A percentile compares a stretch with the other conserved stretches of the same genome.
Conservation (phyloP, 2,888 invertebrate genomes). For the Tanytarsus gracilentus region DNA sequence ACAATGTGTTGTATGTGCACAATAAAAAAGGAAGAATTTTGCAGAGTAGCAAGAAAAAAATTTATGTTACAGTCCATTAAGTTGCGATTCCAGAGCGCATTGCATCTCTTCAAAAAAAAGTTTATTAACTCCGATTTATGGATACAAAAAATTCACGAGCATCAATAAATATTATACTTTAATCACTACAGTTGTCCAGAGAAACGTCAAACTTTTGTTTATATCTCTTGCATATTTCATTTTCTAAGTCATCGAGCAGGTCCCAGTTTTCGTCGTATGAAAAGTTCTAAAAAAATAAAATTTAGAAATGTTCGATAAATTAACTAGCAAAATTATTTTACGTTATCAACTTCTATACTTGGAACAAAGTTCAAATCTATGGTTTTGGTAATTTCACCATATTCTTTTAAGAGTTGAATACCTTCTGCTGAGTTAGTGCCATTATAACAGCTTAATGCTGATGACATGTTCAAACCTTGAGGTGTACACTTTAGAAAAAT, state of each 20-base stretch:
- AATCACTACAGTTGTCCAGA: neutral
- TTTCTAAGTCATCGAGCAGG: neutral
- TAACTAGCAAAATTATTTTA: slow-evolving; percentile 32
- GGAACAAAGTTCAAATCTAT: slow-evolving; percentile 39
- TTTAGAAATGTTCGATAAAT: neutral
- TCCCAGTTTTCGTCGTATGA: slow-evolving; percentile 16
- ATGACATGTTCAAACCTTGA: neutral
- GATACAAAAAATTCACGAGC: neutral
- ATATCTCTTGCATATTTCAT: slow-evolving; percentile 9
- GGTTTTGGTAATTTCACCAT: slow-evolving; percentile 36
- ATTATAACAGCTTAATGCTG: slow-evolving; percentile 8
- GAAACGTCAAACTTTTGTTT: neutral
- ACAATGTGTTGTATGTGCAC: too few relatives aligned
- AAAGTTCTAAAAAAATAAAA: slow-evolving; percentile 5
- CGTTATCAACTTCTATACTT: slow-evolving; percentile 38
- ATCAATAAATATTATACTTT: neutral
- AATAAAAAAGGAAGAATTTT: too few relatives aligned
- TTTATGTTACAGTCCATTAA: neutral
- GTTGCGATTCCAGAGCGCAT: neutral
- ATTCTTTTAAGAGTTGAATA: slow-evolving; percentile 36
- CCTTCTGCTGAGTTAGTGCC: slow-evolving; percentile 32
- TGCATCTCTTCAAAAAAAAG: neutral
- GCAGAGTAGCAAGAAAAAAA: too few relatives aligned
- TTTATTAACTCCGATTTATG: neutral
- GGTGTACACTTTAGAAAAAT: slow-evolving; percentile 20